These are phyloP conservation scores for Gorsachius magnificus DNA, from an alignment of 2,797 vertebrate species.

Conservation along the genomic window DNA sequence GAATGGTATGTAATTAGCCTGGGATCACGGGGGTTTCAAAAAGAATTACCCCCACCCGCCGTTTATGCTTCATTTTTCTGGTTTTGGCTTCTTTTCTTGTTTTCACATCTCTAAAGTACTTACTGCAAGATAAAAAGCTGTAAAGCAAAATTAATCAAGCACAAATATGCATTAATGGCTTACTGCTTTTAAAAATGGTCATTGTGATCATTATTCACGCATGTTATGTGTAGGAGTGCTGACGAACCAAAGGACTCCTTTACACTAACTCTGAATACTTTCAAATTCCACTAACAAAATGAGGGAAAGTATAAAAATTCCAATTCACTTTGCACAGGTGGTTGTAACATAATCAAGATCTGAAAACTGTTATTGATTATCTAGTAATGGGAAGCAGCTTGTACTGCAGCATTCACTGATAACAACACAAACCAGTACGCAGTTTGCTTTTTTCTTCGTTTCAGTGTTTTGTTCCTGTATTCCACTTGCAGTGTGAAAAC, in stretches of 20 bases:
- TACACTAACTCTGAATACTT: not conserved
- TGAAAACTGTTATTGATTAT: not conserved
- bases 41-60: not conserved
- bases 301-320: not conserved
- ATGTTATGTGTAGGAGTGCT: not conserved
- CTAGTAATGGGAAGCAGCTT: not conserved
- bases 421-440: too few relatives aligned
- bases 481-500: slow-evolving; percentile 26
- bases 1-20: not conserved
- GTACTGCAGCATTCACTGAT: not conserved
- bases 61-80: not conserved
- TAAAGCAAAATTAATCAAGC: not conserved
- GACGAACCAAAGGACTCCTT: not conserved
- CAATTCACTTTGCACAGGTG: not conserved
- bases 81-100: not conserved
- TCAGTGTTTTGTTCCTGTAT: not conserved
- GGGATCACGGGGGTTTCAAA: not conserved
- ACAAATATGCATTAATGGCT: not conserved
- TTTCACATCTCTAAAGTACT: not conserved
- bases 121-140: not conserved
- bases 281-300: not conserved
- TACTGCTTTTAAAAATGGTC: not conserved
- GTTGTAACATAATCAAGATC: not conserved
- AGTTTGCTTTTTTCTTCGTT: not conserved
- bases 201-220: not conserved